These are phyloP conservation scores for Stigmatopora argus DNA, from an alignment of 2,113 vertebrate species.

Conservation along the genomic window DNA sequence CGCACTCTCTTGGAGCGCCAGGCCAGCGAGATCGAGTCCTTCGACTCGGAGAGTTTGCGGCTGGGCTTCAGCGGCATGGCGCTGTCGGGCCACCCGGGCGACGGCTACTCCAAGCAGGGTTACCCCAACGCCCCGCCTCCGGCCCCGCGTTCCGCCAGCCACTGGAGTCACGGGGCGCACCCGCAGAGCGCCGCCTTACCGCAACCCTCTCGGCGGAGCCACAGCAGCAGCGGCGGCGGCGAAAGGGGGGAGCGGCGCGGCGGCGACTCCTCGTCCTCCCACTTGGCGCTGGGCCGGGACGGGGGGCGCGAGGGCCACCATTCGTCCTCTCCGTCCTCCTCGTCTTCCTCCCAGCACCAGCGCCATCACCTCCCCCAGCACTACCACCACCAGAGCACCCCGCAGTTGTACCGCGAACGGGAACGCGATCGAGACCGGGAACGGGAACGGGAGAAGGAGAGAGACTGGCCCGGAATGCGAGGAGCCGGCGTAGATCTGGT, in stretches of 20 bases:
- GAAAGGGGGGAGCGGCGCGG: constrained; percentile 55
- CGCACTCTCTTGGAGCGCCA: constrained; percentile 84
- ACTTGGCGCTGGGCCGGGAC: constrained; percentile 54
- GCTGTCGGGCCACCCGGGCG: constrained; percentile 79
- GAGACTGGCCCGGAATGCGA: constrained; percentile 68
- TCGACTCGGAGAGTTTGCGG: constrained; percentile 87
- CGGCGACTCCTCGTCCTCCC: constrained; percentile 59
- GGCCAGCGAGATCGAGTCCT: constrained; percentile 85
- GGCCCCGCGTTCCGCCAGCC: constrained; percentile 74
- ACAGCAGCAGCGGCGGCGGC: constrained; percentile 56
- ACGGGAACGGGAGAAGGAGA: constrained; percentile 67
- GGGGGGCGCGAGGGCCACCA: constrained; percentile 61
- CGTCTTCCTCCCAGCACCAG: constrained; percentile 67
- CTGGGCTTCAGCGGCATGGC: constrained; percentile 87
- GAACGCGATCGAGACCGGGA: constrained; percentile 65
- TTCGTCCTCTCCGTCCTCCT: constrained; percentile 67
- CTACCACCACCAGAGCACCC: constrained; percentile 78
- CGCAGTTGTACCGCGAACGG: constrained; percentile 70
- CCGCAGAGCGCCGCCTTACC: constrained; percentile 64
- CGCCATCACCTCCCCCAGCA: constrained; percentile 71
- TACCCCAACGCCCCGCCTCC: constrained; percentile 71
- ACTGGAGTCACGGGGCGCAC: constrained; percentile 84
- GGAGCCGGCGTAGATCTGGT: constrained; percentile 63
- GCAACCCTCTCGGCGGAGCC: constrained; percentile 78
- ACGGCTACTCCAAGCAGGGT: constrained; percentile 82